Base-by-base conservation (phyloP, 2,888 invertebrate species). In the Thereva nobilitata region DNA sequence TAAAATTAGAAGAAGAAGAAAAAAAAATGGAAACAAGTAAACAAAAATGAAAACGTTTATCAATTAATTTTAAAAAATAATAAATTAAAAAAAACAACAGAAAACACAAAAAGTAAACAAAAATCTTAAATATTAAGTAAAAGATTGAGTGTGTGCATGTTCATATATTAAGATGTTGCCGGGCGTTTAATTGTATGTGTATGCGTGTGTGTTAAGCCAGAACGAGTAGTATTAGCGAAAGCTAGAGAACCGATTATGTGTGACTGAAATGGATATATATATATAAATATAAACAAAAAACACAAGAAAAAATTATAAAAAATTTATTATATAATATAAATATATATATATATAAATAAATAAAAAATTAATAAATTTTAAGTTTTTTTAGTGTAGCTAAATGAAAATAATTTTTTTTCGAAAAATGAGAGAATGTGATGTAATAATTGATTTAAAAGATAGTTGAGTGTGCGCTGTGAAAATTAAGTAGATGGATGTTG, bases 331-430 rank as follows among this genome's bases (percentile, higher is more conserved):
- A 61, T 61, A 61, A 61, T 61, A 61, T 61, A 61, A 61, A 61
- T 47, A 50, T 50, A 68, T 23, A 69, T 67, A 69, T 59, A 68
- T 69, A 69, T 67, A 64, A 67, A 57, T 67, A 67, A 67, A 64
- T 52, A 61, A 61, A 37, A 49, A 42, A 59, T 67, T 67, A 67
- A 64, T 67, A 65, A 56, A 70, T 64, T 68, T 67, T 70, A 68
- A 70, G 68, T 68, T 70, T 70, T 64, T 66, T 67, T 70, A 70
- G 70, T 70, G 70, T 70, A 70, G 70, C 65, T 70, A 70, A 69
- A 70, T 68, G 64, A 70, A 68, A 68, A 67, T 65, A 61, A 50
- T 61, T 59, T 61, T 61, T 23, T 23, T 23, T 23, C 23, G 23
- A 23, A 23, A 23, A 23, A 23, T 23, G 23, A 23, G 23, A 23